phyloP scores from a whole-genome alignment of 2,888 invertebrate genomes.

The Tipula vernalis region DNA sequence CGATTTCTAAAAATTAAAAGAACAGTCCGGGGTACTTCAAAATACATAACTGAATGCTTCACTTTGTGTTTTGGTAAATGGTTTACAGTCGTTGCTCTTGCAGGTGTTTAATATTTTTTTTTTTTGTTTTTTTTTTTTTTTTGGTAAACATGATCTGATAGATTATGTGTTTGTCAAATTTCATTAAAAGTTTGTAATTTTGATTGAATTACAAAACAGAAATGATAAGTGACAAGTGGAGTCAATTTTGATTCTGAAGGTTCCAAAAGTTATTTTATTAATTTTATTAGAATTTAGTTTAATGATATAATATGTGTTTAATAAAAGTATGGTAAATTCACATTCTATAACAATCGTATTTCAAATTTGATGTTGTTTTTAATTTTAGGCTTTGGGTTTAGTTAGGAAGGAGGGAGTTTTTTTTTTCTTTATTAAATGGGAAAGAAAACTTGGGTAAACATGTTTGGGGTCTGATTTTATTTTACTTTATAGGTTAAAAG shows the following conservation, averaged over 20 bases:
- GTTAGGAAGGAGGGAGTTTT: background rate
- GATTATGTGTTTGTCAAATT: background rate
- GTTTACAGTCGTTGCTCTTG: no score
- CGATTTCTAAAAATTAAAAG: no score
- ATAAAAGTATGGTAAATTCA: background rate
- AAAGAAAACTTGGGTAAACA: background rate
- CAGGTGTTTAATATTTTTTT: no score
- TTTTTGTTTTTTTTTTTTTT: no score
- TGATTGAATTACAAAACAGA: background rate
- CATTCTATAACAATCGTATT: background rate
- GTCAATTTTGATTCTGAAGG: background rate
- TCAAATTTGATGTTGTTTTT: background rate
- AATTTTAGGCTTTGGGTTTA: background rate
- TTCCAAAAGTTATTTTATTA: conserved; percentile 4
- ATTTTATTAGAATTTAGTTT: background rate
- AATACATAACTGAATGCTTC: no score
- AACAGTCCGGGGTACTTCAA: no score
- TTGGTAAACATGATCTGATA: no score
- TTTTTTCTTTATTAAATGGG: background rate
- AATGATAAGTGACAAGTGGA: background rate
- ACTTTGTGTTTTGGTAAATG: no score
- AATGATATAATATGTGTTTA: background rate
- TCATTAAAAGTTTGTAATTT: background rate
- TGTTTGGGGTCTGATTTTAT: background rate
- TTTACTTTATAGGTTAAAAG: background rate